phyloP scores from a whole-genome alignment of 2,797 vertebrate genomes.

The Phataginus tricuspis region DNA sequence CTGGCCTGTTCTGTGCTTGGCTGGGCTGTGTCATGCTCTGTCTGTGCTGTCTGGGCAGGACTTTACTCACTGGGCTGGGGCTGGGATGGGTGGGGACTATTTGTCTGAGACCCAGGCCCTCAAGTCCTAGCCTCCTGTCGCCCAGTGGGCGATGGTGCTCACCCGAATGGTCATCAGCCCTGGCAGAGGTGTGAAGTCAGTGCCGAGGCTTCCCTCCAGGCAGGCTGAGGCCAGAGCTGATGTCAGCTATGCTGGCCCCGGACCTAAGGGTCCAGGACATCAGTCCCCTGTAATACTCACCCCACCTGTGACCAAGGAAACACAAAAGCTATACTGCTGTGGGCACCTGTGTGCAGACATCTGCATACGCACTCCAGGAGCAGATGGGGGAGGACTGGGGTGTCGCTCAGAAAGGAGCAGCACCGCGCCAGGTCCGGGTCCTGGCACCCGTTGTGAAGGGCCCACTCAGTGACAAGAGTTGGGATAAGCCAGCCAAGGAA shows the following conservation, averaged over 20 bases:
- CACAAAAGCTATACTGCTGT: background rate
- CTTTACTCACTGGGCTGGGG: background rate
- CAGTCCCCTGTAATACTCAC: background rate
- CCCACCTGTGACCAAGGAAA: background rate
- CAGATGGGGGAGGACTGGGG: background rate
- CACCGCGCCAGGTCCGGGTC: background rate
- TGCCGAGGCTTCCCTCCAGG: background rate
- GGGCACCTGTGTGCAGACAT: background rate
- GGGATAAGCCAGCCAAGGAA: background rate
- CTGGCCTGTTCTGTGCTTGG: background rate
- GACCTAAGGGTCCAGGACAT: background rate
- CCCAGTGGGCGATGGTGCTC: background rate
- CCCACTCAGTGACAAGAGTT: background rate
- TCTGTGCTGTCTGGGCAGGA: background rate
- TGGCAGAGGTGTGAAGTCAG: background rate
- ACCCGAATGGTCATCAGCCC: background rate
- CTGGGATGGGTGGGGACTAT: background rate
- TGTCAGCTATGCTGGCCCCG: background rate
- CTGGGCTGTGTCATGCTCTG: rapidly evolving
- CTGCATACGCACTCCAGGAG: background rate
- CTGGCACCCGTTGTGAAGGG: rapidly evolving
- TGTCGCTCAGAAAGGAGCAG: background rate
- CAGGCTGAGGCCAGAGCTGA: background rate
- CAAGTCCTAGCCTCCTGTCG: background rate
- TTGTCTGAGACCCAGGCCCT: background rate